Base-by-base conservation (phyloP, 2,113 vertebrate genomes). In the Vidua chalybeata region DNA sequence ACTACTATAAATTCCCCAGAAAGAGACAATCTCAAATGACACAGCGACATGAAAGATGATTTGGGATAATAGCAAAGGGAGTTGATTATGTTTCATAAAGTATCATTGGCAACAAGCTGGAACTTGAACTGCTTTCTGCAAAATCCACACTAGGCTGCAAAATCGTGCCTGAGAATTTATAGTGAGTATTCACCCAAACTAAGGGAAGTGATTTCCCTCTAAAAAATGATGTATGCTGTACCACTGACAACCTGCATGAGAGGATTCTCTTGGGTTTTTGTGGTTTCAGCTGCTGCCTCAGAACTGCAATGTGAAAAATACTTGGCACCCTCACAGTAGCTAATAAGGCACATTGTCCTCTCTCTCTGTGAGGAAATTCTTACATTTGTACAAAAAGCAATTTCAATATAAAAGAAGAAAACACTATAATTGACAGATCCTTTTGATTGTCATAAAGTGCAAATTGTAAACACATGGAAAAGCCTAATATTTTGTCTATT, bases 371-470 rank as follows among this genome's bases (percentile, higher is more conserved):
- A 87, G 48, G 20, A 77, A 84, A 61, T 59, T 51, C 11, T 58
- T 66, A 21, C 7, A 7, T 61, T 81, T 73, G 13, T 27, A 13
- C 19, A 84, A 59, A 72, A 84, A 15, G 1, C 6, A 3, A 49
- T 48, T 75, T 33, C 73, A 61, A 28, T n/a, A 33, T 11, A n/a
- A 67, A 59, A 18, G 2, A 68, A 46, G 18, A 41, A 39, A 74
- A 22, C 1, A 4, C 4, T 49, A 0, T 5, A 69, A 46, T 11
- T n/a, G 22, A 17, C 20, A 86, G 28, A 54, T 27, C 13, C 1
- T 54, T 86, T 71, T 43, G 11, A 6, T 9, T 62, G 16, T 9
- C 19, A 27, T 27, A 1, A 2, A 51, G 30, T 24, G 11, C 2
- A 74, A 48, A 6, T 11, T 64, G 19, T 30, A 48, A 64, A 15